phyloP scores from a whole-genome alignment of 23 tunicate genomes.

The Corella eumyota region DNA sequence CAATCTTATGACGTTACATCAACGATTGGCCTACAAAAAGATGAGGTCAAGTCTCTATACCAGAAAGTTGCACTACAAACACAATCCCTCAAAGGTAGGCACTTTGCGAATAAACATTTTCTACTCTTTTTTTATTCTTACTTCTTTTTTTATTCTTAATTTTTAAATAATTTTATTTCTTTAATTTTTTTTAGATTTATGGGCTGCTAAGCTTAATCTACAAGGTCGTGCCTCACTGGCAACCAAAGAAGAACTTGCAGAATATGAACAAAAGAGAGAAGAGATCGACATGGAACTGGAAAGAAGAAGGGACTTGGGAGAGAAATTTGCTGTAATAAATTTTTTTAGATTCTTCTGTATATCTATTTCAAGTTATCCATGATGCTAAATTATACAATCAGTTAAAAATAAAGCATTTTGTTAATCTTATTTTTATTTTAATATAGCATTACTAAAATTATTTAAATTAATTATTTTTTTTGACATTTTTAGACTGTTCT shows the following conservation, averaged over 20 bases:
- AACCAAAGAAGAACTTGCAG: conserved; percentile 61
- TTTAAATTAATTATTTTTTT: no score
- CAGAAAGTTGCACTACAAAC: conserved; percentile 78
- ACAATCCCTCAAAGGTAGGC: conserved; percentile 73
- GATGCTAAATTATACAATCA: no score
- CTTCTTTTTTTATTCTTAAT: no score
- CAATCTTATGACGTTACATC: conserved; percentile 71
- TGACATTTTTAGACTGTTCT: conserved; percentile 61
- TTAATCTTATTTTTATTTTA: no score
- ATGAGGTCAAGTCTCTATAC: conserved; percentile 72
- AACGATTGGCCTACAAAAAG: conserved; percentile 73
- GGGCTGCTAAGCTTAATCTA: conserved; percentile 83
- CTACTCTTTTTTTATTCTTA: no score
- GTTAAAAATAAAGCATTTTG: no score
- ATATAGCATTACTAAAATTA: no score
- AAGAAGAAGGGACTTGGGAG: conserved; percentile 78
- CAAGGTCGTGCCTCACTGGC: conserved; percentile 61
- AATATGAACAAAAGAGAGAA: conserved; percentile 67
- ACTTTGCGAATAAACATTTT: conserved; percentile 2
- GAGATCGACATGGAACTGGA: conserved; percentile 82
- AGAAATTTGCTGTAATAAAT: conserved; percentile 34
- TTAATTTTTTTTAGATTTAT: conserved; percentile 32
- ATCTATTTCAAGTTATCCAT: no score
- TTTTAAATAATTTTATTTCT: no score
- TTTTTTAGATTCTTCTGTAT: background rate